Conservation (phyloP, 2,797 vertebrate species). For the Botia kubotai region DNA sequence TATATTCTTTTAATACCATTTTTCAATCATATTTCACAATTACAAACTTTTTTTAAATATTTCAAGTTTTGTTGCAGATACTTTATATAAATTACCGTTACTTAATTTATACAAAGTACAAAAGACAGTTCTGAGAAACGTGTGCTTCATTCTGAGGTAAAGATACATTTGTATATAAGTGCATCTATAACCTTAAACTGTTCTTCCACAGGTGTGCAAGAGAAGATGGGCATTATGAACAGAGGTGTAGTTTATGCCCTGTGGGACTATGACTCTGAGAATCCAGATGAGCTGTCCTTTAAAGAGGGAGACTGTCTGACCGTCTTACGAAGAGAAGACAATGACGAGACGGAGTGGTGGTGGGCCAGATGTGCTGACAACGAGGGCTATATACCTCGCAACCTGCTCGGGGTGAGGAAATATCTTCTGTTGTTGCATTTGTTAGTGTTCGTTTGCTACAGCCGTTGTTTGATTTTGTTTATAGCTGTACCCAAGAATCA, state of each 20-base stretch:
- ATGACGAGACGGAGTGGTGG: conserved; percentile 91
- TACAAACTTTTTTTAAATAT: no score
- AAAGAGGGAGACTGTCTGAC: conserved; percentile 92
- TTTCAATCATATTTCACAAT: no score
- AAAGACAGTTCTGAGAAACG: no score
- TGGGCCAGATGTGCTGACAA: conserved; percentile 87
- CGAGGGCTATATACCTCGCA: conserved; percentile 92
- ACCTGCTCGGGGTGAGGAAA: conserved; percentile 89
- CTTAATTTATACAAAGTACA: no score
- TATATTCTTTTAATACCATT: no score
- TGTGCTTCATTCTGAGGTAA: no score
- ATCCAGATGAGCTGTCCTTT: conserved; percentile 86
- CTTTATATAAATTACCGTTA: no score
- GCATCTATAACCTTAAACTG: no score
- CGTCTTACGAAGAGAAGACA: conserved; percentile 84
- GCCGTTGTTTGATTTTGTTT: background rate
- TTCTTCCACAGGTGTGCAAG: conserved; percentile 86
- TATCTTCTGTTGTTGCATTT: background rate
- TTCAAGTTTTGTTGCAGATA: no score
- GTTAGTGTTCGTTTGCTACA: background rate
- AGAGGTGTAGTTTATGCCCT: conserved; percentile 90
- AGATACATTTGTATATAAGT: no score
- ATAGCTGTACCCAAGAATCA: conserved; percentile 94
- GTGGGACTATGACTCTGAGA: conserved; percentile 88
- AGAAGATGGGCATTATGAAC: conserved; percentile 99